Evolutionary conservation across 2,888 invertebrate species (phyloP).

Genomic region (Tinea semifulvella): DNA sequence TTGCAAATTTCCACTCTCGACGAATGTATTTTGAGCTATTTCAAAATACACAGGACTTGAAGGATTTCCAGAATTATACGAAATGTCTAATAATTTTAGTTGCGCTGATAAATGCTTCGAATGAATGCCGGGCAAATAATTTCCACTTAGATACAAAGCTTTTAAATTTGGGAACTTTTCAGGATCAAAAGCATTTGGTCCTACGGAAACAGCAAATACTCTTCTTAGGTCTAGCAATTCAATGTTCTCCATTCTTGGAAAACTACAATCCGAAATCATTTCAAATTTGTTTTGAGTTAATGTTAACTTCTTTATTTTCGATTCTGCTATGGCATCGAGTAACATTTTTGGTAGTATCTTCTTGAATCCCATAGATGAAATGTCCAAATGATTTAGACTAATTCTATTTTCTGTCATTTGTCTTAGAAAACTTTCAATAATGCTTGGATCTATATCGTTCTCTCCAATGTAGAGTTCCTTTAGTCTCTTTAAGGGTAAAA

Average conservation of each 20-base stretch:
- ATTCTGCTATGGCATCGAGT: slow-evolving; percentile 55
- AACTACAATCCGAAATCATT: slow-evolving; percentile 50
- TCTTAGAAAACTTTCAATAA: slow-evolving; percentile 47
- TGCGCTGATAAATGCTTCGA: slow-evolving; percentile 53
- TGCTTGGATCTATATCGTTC: slow-evolving; percentile 54
- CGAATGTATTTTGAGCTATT: slow-evolving; percentile 56
- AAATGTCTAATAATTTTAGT: slow-evolving; percentile 58
- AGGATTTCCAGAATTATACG: slow-evolving; percentile 51
- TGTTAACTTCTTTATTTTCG: slow-evolving; percentile 53
- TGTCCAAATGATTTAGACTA: slow-evolving; percentile 49
- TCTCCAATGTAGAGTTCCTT: slow-evolving; percentile 57
- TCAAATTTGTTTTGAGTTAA: slow-evolving; percentile 67
- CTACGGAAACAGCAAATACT: slow-evolving; percentile 54
- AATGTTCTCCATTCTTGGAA: slow-evolving; percentile 65
- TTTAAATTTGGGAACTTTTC: slow-evolving; percentile 57
- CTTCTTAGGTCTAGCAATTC: slow-evolving; percentile 63
- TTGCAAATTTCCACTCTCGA: slow-evolving; percentile 48
- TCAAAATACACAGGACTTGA: slow-evolving; percentile 56
- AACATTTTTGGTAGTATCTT: slow-evolving; percentile 53
- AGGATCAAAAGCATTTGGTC: slow-evolving; percentile 50
- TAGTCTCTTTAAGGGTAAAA: slow-evolving; percentile 52
- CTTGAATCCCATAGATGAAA: slow-evolving; percentile 62
- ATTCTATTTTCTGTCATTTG: slow-evolving; percentile 38
- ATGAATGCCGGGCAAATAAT: slow-evolving; percentile 62
- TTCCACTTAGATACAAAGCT: slow-evolving; percentile 57